Base-by-base conservation (phyloP, 2,888 invertebrate genomes). In the Linnaemya vulpina region DNA sequence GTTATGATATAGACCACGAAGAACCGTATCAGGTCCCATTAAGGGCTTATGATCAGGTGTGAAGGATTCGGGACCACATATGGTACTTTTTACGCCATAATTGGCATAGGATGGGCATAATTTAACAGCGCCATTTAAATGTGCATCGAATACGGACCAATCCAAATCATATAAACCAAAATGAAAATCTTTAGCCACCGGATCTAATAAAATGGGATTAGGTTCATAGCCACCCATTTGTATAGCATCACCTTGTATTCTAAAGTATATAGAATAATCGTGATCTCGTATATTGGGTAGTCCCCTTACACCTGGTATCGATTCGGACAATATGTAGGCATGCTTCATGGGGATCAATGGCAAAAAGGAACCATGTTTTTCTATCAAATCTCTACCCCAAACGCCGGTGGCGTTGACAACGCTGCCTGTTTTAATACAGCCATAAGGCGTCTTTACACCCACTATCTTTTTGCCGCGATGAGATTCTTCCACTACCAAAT, bases 1-100 rank as follows among this genome's bases (percentile, higher is more conserved):
- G 86, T 96, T 96, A 90, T 98, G 96, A 91, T 95, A 98, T 35
- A 97, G 93, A 15, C 98, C 98, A 92, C 87, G 65, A 67, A 93
- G 80, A 3, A 94, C 93, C 10, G 95, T 94, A 89, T 96, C 96
- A 82, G 96, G 96, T 88, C 98, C 98, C 93, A 98, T 93, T 43
- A 98, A 90, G 0, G 98, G 97, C 88, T 95, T 97, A 90, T 98
- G 97, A 91, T 98, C 98, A 0, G 98, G 97, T 0, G 98, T 98
- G 90, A 98, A 98, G 1, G 97, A 96, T 91, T 98, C 98, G 0
- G 97, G 97, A 0, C 98, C 98, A 90, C 97, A 98, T 1, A 98
- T 95, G 0, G 97, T 97, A 51, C 96, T 95, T 91, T 96, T 97
- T 22, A 98, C 95, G 1, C 98, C 98, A 8, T 95, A 94, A 9